Conservation (phyloP, 1,140 invertebrate genomes). For the Chionoecetes opilio region DNA sequence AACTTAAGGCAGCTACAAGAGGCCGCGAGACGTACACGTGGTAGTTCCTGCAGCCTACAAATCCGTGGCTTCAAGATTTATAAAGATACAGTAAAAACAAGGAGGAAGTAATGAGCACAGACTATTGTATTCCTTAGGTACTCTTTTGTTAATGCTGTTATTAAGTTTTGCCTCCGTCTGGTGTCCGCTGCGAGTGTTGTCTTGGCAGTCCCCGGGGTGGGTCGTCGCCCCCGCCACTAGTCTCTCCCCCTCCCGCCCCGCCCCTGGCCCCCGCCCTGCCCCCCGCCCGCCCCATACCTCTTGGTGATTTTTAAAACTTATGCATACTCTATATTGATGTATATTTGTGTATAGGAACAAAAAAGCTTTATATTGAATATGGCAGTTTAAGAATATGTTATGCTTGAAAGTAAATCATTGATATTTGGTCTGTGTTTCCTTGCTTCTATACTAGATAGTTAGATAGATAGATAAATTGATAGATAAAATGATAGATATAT, state of each 20-base stretch:
- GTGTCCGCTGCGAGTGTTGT: background rate
- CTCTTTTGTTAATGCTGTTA: no score
- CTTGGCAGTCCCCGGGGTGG: background rate
- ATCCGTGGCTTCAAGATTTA: no score
- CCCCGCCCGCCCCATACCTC: slow-evolving; percentile 36
- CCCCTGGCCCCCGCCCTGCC: slow-evolving; percentile 62
- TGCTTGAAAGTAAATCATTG: slow-evolving; percentile 76
- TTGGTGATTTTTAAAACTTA: slow-evolving; percentile 61
- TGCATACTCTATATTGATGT: slow-evolving; percentile 76
- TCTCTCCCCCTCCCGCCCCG: slow-evolving; percentile 43
- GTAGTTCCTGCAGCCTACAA: no score
- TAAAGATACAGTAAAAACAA: no score
- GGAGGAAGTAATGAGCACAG: no score
- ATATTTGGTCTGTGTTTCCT: slow-evolving; percentile 33
- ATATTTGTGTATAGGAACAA: slow-evolving; percentile 78
- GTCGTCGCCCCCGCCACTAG: background rate
- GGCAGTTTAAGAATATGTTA: slow-evolving; percentile 77
- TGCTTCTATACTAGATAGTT: no score
- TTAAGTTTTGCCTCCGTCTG: no score
- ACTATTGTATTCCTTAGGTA: no score
- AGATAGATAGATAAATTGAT: no score
- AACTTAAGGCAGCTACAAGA: no score
- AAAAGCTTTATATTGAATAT: slow-evolving; percentile 78
- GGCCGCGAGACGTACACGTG: no score
- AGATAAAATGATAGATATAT: no score